These are phyloP conservation scores for Micropterix aruncella DNA, from an alignment of 2,888 invertebrate genomes.

Conservation along the genomic window DNA sequence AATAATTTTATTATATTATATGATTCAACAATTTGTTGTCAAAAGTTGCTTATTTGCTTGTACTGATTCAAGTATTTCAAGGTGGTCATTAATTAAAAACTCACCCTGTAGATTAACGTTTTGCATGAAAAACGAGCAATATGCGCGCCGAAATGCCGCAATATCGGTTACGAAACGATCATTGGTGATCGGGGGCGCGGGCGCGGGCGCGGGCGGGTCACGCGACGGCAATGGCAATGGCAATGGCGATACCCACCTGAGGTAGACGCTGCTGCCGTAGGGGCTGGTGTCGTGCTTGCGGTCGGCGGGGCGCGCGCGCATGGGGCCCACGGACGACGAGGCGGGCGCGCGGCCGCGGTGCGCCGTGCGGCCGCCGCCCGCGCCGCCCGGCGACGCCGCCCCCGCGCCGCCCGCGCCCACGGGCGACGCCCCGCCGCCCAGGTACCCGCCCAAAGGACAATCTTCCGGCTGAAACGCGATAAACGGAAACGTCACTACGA, in stretches of 20 bases:
- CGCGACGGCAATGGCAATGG: too few relatives aligned
- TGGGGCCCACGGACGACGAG: constrained; percentile 52
- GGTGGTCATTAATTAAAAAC: too few relatives aligned
- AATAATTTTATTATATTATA: too few relatives aligned
- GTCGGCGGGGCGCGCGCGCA: constrained; percentile 61
- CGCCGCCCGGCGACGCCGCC: constrained; percentile 19
- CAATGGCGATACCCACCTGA: constrained; percentile 33
- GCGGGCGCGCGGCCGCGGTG: constrained; percentile 24
- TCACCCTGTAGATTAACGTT: too few relatives aligned
- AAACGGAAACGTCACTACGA: constrained; percentile 3
- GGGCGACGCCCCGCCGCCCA: constrained; percentile 21
- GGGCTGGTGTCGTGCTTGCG: constrained; percentile 75
- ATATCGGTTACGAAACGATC: too few relatives aligned
- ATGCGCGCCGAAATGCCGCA: too few relatives aligned
- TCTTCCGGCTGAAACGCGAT: constrained; percentile 14
- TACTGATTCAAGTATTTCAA: too few relatives aligned
- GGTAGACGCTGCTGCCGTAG: constrained; percentile 58
- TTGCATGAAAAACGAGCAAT: too few relatives aligned
- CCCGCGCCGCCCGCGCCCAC: constrained; percentile 15
- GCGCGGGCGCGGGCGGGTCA: too few relatives aligned
- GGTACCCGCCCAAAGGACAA: constrained; percentile 1
- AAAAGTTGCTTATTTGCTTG: too few relatives aligned
- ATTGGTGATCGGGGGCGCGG: too few relatives aligned
- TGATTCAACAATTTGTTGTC: too few relatives aligned
- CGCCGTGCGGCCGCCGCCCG: constrained; percentile 16